Conservation (phyloP, 1,140 invertebrate species). For the Drosophila erecta region DNA sequence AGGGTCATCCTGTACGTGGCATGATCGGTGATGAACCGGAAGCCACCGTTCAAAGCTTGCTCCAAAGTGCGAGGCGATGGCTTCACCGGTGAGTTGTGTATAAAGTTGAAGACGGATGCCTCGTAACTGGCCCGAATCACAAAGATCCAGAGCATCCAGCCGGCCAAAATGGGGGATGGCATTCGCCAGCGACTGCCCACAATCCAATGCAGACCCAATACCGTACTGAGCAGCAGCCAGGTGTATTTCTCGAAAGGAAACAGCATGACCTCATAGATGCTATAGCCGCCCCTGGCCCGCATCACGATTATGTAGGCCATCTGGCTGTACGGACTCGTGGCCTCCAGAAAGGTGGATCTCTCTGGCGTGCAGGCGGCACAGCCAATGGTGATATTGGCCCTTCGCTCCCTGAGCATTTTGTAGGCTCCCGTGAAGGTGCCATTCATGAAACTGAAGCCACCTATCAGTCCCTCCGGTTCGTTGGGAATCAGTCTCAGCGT, state of each 20-base stretch:
- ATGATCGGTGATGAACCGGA: conserved; percentile 53
- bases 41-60: conserved; percentile 21
- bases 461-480: conserved; percentile 45
- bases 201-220: conserved; percentile 1
- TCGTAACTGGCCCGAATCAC: conserved; percentile 57
- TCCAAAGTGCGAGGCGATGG: conserved; percentile 52
- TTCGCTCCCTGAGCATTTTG: conserved; percentile 45
- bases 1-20: conserved; percentile 57
- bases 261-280: conserved; percentile 65
- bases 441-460: conserved; percentile 44
- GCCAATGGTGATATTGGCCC: conserved; percentile 52
- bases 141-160: conserved; percentile 46
- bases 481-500: conserved; percentile 32
- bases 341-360: conserved; percentile 25
- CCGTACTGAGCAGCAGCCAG: conserved; percentile 40
- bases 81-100: conserved; percentile 61
- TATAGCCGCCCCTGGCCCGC: conserved; percentile 21
- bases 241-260: conserved; percentile 40
- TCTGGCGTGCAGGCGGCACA: conserved; percentile 53
- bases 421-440: conserved; percentile 66
- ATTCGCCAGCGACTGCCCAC: background rate
- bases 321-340: conserved; percentile 53
- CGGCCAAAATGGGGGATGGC: conserved; percentile 6
- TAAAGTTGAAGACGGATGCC: conserved; percentile 55
- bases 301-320: conserved; percentile 55